A percentile compares a stretch with the other conserved stretches of the same genome.
phyloP scores from a whole-genome alignment of 2,113 vertebrate species.

The Miniopterus natalensis region DNA sequence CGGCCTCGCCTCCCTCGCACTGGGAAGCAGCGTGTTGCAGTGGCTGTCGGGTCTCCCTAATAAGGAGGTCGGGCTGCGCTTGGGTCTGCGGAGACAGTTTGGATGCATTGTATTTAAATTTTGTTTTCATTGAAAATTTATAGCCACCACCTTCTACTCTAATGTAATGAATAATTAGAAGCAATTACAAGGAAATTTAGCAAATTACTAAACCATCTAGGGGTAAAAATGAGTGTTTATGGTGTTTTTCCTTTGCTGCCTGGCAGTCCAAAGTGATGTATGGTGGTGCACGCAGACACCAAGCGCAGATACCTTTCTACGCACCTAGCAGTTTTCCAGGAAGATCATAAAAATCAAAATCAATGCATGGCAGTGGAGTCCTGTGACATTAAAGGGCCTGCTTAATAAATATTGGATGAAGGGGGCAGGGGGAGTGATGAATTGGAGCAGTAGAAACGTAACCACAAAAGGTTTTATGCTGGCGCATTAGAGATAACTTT shows the following conservation, averaged over 20 bases:
- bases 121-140: constrained; percentile 81
- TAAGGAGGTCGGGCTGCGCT: constrained; percentile 67
- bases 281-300: constrained; percentile 51
- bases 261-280: constrained; percentile 69
- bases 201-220: constrained; percentile 76
- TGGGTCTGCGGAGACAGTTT: constrained; percentile 66
- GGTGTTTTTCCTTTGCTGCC: constrained; percentile 71
- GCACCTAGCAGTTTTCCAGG: constrained; percentile 62
- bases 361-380: constrained; percentile 57
- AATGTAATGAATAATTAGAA: constrained; percentile 82
- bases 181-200: constrained; percentile 83
- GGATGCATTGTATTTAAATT: constrained; percentile 79
- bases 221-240: constrained; percentile 72
- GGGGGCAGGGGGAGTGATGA: constrained; percentile 12
- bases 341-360: constrained; percentile 75
- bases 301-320: constrained; percentile 41
- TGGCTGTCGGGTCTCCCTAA: constrained; percentile 48
- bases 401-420: constrained; percentile 73
- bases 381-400: constrained; percentile 62
- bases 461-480: constrained; percentile 47
- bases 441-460: constrained; percentile 58
- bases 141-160: constrained; percentile 69
- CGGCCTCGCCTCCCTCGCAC: constrained; percentile 9
- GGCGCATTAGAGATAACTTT: constrained; percentile 41
- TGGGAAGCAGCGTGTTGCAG: constrained; percentile 60